Conservation (phyloP, 2,888 invertebrate genomes). For the Tipula vernalis region DNA sequence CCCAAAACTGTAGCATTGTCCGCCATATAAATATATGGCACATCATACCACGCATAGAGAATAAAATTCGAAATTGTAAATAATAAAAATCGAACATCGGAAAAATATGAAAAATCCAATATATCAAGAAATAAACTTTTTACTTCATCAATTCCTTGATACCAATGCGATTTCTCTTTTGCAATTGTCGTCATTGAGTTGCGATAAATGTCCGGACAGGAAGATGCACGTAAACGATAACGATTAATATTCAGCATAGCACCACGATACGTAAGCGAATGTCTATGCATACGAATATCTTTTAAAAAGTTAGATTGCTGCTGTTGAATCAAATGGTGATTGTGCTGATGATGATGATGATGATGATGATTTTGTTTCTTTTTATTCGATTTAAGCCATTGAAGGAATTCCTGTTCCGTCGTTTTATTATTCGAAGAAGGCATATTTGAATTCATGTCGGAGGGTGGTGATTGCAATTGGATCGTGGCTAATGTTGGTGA, state of each 20-base stretch:
- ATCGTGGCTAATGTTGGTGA: neutral
- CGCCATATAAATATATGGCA: slow-evolving; percentile 82
- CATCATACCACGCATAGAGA: slow-evolving; percentile 86
- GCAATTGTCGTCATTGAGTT: slow-evolving; percentile 77
- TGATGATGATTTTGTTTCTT: neutral
- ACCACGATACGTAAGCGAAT: slow-evolving; percentile 70
- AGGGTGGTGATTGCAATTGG: neutral
- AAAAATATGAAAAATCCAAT: slow-evolving; percentile 69
- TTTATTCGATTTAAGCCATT: slow-evolving; percentile 15
- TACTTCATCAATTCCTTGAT: slow-evolving; percentile 61
- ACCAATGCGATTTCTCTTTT: slow-evolving; percentile 58
- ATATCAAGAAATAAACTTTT: slow-evolving; percentile 65
- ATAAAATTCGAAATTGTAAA: slow-evolving; percentile 83
- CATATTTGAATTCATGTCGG: neutral
- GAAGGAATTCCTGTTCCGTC: slow-evolving; percentile 17
- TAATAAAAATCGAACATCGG: slow-evolving; percentile 56
- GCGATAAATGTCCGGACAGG: slow-evolving; percentile 81
- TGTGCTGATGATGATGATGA: slow-evolving; percentile 1
- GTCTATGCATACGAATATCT: slow-evolving; percentile 59
- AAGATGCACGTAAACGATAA: slow-evolving; percentile 68
- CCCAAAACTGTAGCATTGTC: slow-evolving; percentile 65
- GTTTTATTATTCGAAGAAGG: neutral
- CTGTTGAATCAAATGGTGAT: neutral
- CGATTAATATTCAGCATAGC: slow-evolving; percentile 76
- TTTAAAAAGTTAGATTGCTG: slow-evolving; percentile 46